Conservation (phyloP, 2,888 invertebrate genomes). For the Cotesia congregata region DNA sequence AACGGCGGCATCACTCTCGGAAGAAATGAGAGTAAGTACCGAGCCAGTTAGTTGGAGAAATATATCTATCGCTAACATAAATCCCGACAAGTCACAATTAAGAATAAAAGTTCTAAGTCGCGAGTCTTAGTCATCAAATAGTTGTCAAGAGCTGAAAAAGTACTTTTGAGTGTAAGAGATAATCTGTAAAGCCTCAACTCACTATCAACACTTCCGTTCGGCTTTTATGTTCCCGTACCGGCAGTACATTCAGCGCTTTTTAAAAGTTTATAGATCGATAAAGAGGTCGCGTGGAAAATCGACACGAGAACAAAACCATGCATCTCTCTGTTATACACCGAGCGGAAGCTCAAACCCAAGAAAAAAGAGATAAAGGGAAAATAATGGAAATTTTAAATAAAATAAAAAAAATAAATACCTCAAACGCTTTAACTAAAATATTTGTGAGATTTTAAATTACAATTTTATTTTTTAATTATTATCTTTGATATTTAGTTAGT, state of each 20-base stretch:
- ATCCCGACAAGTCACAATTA: neutral
- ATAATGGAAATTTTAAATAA: neutral
- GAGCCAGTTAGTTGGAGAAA: neutral
- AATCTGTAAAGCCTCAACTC: slow-evolving; percentile 21
- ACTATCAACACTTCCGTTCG: neutral
- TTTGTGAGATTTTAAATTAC: too few species aligned
- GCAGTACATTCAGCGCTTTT: neutral
- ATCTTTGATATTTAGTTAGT: too few species aligned
- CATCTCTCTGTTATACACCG: neutral
- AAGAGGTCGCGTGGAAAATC: slow-evolving; percentile 3
- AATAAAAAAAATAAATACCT: too few species aligned
- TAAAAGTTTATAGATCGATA: slow-evolving; percentile 6
- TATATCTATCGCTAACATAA: neutral
- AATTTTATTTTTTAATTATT: too few species aligned
- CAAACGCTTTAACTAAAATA: too few species aligned
- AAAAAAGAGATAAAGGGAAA: neutral
- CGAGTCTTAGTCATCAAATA: slow-evolving; percentile 7
- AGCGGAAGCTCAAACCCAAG: neutral
- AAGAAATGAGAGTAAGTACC: slow-evolving; percentile 20
- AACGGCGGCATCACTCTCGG: slow-evolving; percentile 4
- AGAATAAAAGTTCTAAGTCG: neutral
- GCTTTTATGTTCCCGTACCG: neutral
- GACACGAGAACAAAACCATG: slow-evolving; percentile 10
- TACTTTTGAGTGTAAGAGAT: slow-evolving; percentile 12
- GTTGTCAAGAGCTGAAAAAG: neutral